Evolutionary conservation across 2,888 invertebrate genomes (phyloP), one percentile per base, ranked within the genome.

Genomic region (Diloba caeruleocephala): DNA sequence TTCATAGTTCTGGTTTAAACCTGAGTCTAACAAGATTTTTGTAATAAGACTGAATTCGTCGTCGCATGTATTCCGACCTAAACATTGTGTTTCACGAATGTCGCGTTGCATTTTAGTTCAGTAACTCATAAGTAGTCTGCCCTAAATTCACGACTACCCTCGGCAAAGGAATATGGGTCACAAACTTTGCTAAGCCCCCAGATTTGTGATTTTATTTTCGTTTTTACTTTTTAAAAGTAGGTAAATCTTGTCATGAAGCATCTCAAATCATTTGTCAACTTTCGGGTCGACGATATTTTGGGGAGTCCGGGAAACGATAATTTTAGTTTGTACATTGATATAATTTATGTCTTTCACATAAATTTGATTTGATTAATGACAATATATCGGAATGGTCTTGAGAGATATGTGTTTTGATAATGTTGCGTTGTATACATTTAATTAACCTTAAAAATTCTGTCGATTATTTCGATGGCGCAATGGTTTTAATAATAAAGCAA

Each of bases 81-180:
- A n/a, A n/a, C n/a, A n/a, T n/a, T n/a, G 56, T 61, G 57, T 55
- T 56, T 46, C 38, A 39, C 32, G 33, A 39, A 29, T 23, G 17
- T 36, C 42, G 34, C 36, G 38, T 52, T 54, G 63, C 60, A 60
- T 67, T 76, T 63, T 37, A 53, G 45, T 29, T 64, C n/a, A n/a
- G n/a, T n/a, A n/a, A n/a, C n/a, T n/a, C 42, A 31, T 41, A 59
- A 66, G 67, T 68, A 54, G 43, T 60, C 52, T 59, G 67, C 64
- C 74, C 75, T 57, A 45, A 60, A 71, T 66, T 73, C 63, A 50
- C 53, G 25, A 46, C 46, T 29, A 65, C 73, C 59, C 62, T 74
- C 65, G 68, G 75, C 71, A 58, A 50, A 49, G 37, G 59, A 65
- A 82, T 74, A 53, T 82, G 60, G 84, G 84, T 79, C 82, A 77